A percentile compares a stretch with the other conserved stretches of the same genome.
Conservation (phyloP, 2,888 invertebrate species). For the Drymonia ruficornis region DNA sequence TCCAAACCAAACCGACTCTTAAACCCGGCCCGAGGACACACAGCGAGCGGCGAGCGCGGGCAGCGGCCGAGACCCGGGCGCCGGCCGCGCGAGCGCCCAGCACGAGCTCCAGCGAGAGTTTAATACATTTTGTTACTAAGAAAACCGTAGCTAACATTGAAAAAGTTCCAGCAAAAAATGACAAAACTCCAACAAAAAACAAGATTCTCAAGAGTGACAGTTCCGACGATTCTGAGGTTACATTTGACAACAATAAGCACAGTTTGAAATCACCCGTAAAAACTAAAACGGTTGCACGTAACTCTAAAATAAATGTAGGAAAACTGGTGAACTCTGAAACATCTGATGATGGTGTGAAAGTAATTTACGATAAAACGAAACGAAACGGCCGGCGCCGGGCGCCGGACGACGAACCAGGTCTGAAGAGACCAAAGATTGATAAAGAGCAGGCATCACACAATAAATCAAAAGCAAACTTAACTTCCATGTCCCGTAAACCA, state of each 20-base stretch:
- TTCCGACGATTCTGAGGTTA: not conserved
- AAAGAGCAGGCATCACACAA: not conserved
- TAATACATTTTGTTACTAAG: not conserved
- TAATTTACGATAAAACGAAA: not conserved
- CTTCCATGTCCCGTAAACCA: not conserved
- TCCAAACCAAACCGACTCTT: not conserved
- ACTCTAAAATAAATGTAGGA: not conserved
- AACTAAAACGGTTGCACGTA: not conserved
- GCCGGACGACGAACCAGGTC: not conserved
- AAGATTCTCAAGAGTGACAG: not conserved
- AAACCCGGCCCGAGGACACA: not conserved
- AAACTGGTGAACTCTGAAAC: not conserved
- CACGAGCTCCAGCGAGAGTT: not conserved
- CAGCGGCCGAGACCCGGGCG: not conserved
- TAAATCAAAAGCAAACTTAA: not conserved
- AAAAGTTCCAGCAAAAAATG: not conserved
- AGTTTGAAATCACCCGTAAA: not conserved
- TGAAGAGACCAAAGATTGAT: not conserved
- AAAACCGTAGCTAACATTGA: not conserved
- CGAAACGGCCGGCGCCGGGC: not conserved
- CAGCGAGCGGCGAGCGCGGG: not conserved
- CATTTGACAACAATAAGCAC: no score
- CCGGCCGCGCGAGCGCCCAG: not conserved
- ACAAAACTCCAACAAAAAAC: not conserved
- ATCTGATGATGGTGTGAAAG: not conserved